Base-by-base conservation (phyloP, 2,888 invertebrate species). In the Mythimna albipuncta region DNA sequence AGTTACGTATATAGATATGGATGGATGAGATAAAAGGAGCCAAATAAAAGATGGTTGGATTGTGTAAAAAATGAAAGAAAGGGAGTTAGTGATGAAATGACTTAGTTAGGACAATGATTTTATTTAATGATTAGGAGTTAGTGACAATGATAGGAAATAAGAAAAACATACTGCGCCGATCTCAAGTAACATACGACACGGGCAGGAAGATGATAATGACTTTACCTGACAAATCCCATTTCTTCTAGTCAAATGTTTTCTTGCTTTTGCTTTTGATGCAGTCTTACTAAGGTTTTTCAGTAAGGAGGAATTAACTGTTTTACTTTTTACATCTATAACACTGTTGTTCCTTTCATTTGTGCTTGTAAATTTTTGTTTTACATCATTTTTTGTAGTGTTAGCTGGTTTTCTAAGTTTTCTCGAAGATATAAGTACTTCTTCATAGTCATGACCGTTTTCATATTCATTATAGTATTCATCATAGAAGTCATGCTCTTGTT, bases 221-320 rank as follows among this genome's bases (percentile, higher is more conserved):
- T 47, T 47, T 68, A 81, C 81, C 77, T 81, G 81, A 59, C 81
- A 81, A 58, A 81, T 81, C 50, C 81, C 81, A 41, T 35, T 4
- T 62, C 69, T 77, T 59, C 72, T 80, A n/a, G 64, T 72, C 6
- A 38, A 26, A 11, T 11, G 7, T 47, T 54, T 65, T 72, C 55
- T 65, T 38, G 47, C 2, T 19, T 71, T 68, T 32, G 57, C 19
- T 35, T 71, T 38, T 47, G 50, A 47, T 68, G 50, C 32, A 32
- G 55, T 67, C 61, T 62, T 35, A 1, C 77, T n/a, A n/a, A 50
- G 16, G 52, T 61, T 57, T n/a, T 77, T 50, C 13, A 54, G 19
- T 13, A 62, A 0, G 0, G 72, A 57, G 6, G 57, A 54, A 52
- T 64, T 54, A n/a, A 50, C n/a, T 32, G 32, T 64, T 26, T 26